Evolutionary conservation across 1,140 invertebrate genomes (phyloP), one percentile per base, ranked within the genome.

Genomic region (Arion vulgaris): DNA sequence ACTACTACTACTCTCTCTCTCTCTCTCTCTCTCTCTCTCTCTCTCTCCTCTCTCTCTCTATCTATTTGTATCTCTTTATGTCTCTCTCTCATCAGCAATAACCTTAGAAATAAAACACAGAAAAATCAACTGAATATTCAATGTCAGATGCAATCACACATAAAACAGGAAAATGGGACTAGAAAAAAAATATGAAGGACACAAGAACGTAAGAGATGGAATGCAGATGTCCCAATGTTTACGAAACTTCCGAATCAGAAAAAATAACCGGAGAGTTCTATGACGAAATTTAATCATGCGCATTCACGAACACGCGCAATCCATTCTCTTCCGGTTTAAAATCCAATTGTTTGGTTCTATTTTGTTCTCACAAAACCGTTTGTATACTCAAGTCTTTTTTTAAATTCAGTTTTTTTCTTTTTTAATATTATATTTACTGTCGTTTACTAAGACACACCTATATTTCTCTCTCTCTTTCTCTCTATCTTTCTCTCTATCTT

Each of bases 161-260:
- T 15, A 62, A 15, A 62, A 9, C 5, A 23, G 26, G 57, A 62
- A 62, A 62, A n/a, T 15, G 57, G 26, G 5, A n/a, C 57, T 62
- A 62, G 26, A 62, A 62, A 15, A 13, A 62, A 66, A 66, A 66
- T 17, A 66, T 11, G 5, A 32, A 32, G 5, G 32, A 32, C 11
- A 32, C 28, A 66, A 1, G 1, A 34, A 17, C 62, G 23, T 17
- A 57, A 57, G 23, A 34, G 5, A 17, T 66, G 2, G 28, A 66
- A 32, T 66, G 28, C 62, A 17, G 62, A 66, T 66, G 7, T 66
- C 17, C n/a, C 32, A n/a, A 34, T 34, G n/a, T 66, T 66, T 2
- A 66, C 62, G 28, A 66, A 66, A 34, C 62, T 32, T 32, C 62
- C 2, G n/a, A 66, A 66, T 66, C 62, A 66, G 62, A 66, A 66